Base-by-base conservation (phyloP, 1,140 invertebrate genomes). In the Drosophila kepulauana region DNA sequence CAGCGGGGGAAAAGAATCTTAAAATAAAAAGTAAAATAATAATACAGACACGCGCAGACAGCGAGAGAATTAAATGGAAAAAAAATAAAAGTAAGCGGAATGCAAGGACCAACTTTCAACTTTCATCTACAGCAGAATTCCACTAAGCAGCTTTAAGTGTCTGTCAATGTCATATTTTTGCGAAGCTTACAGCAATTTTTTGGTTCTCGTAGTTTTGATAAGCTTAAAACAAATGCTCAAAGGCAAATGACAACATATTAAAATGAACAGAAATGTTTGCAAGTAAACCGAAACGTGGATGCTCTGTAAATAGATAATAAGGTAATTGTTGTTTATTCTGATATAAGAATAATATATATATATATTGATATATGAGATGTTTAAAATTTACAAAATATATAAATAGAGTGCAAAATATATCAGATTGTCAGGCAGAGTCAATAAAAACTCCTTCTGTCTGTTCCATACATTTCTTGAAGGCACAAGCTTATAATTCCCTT, bases 61-160 rank as follows among this genome's bases (percentile, higher is more conserved):
- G 35, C 7, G 35, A 41, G 13, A 43, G 43, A 59, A 68, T 16
- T 59, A 48, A 48, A 48, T 49, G 7, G 33, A 63, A 58, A 58
- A 43, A 56, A 72, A 57, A 65, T 16, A 45, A 28, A 43, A 52
- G 20, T 25, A 30, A 46, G 72, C 28, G 65, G 33, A 62, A 63
- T 35, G 38, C 35, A 75, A 73, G 73, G 69, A 80, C 72, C 57
- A 88, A 88, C 74, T 88, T 88, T 88, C 51, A 88, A 88, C 74
- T 88, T 88, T 88, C 58, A 74, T 63, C 65, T 69, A 75, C 51
- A 67, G 43, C 58, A 56, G 78, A 78, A 78, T 48, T 64, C 77
- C 80, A 82, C 85, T 84, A 84, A 88, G 80, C 80, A 84, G 84
- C 84, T 88, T 88, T 88, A 88, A 89, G 74, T 88, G 85, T 89